These are phyloP conservation scores for Zaprionus tsacasi DNA, from an alignment of 1,140 invertebrate species.

Conservation along the genomic window DNA sequence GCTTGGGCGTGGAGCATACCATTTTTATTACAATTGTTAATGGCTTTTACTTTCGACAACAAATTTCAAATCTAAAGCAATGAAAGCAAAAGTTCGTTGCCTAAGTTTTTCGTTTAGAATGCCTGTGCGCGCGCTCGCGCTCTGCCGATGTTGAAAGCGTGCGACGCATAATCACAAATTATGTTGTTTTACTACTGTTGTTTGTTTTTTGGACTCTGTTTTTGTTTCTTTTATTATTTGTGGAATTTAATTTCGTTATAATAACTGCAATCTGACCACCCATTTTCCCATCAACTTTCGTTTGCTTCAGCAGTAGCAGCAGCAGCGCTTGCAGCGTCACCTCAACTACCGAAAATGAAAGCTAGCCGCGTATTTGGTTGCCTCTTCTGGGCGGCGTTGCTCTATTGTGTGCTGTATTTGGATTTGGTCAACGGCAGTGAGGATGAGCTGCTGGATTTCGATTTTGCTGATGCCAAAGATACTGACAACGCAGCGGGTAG, in stretches of 20 bases:
- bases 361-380: slow-evolving; percentile 58
- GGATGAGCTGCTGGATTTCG: slow-evolving; percentile 75
- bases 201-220: slow-evolving; percentile 6
- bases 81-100: slow-evolving; percentile 56
- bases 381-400: slow-evolving; percentile 76
- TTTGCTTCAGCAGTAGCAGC: slow-evolving; percentile 22
- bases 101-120: slow-evolving; percentile 59
- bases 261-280: slow-evolving; percentile 68
- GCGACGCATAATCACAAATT: slow-evolving; percentile 50
- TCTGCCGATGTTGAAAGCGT: slow-evolving; percentile 43
- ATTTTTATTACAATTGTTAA: slow-evolving; percentile 68
- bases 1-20: slow-evolving; percentile 25
- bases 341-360: slow-evolving; percentile 69
- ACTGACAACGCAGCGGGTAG: background rate
- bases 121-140: background rate
- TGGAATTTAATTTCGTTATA: slow-evolving; percentile 58
- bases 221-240: slow-evolving; percentile 38
- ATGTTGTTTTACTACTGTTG: slow-evolving; percentile 27
- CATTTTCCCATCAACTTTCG: slow-evolving; percentile 64
- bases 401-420: slow-evolving; percentile 75
- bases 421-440: slow-evolving; percentile 61
- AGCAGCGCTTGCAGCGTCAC: slow-evolving; percentile 33
- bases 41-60: slow-evolving; percentile 71
- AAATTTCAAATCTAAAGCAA: slow-evolving; percentile 46
- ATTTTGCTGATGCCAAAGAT: slow-evolving; percentile 66